A percentile compares a stretch with the other conserved stretches of the same genome.
These are phyloP conservation scores for Crematogaster levior DNA, from an alignment of 2,888 invertebrate species.

Conservation along the genomic window DNA sequence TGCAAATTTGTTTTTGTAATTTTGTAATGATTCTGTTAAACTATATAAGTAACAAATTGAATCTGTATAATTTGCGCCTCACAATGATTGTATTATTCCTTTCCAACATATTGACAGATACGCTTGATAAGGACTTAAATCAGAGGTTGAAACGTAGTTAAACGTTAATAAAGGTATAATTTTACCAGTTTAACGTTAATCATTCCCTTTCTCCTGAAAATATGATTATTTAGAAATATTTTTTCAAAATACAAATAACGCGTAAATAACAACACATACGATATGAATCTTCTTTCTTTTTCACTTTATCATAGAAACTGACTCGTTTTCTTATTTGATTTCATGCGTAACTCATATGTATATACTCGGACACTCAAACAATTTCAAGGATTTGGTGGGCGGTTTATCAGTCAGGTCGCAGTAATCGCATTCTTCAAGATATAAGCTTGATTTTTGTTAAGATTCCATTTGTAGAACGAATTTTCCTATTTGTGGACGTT, in stretches of 20 bases:
- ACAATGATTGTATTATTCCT: too few relatives aligned
- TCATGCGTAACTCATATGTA: neutral
- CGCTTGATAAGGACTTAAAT: too few relatives aligned
- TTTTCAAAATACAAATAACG: neutral
- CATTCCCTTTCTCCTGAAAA: too few relatives aligned
- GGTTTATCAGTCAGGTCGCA: slow-evolving; percentile 24
- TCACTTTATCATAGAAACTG: neutral
- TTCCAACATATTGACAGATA: too few relatives aligned
- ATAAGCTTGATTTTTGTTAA: neutral
- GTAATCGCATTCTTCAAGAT: slow-evolving; percentile 1
- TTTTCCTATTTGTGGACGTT: slow-evolving; percentile 68
- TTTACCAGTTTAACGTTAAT: too few relatives aligned
- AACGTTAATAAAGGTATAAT: too few relatives aligned
- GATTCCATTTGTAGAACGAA: neutral
- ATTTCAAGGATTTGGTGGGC: neutral
- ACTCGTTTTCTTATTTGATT: neutral
- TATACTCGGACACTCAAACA: neutral
- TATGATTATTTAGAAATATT: neutral
- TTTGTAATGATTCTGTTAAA: too few relatives aligned
- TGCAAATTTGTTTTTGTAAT: too few relatives aligned
- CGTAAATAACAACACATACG: neutral
- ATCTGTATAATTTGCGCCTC: too few relatives aligned
- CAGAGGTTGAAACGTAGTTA: too few relatives aligned
- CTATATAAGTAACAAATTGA: too few relatives aligned
- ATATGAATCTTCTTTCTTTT: slow-evolving; percentile 13